phyloP scores from a whole-genome alignment of 2,113 vertebrate genomes.

The Acanthisitta chloris region DNA sequence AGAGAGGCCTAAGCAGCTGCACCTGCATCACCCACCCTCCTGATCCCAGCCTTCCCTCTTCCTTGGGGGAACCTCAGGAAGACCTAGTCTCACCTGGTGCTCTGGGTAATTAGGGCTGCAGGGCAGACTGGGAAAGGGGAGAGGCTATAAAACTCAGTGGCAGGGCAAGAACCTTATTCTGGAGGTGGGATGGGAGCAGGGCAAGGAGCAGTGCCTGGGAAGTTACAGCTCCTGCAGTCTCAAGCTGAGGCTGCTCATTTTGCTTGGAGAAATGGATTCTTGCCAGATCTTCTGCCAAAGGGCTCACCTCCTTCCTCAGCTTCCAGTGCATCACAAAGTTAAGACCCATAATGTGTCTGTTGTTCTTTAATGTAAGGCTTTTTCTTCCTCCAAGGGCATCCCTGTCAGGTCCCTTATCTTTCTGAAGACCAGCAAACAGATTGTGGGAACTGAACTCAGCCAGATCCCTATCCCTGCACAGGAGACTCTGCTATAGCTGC shows the following conservation, averaged over 20 bases:
- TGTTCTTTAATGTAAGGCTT: neutral
- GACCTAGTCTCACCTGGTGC: fast-evolving
- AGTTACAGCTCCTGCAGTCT: neutral
- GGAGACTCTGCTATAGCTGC: constrained; percentile 6
- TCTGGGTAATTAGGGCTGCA: neutral
- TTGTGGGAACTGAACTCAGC: neutral
- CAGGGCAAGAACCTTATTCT: neutral
- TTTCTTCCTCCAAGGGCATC: neutral
- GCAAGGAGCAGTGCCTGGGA: neutral
- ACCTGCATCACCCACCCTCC: neutral
- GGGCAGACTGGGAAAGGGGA: neutral
- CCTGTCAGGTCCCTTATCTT: neutral
- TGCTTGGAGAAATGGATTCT: neutral
- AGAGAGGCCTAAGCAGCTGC: neutral
- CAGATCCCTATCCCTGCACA: neutral
- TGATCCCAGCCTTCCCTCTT: neutral
- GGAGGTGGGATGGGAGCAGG: neutral
- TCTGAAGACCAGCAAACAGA: neutral
- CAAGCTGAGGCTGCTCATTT: fast-evolving
- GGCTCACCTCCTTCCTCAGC: neutral
- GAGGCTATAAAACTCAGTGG: neutral
- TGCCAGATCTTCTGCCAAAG: neutral
- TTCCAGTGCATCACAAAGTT: neutral
- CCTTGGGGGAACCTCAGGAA: neutral
- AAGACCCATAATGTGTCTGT: fast-evolving